These are phyloP conservation scores for Phalacrocorax brasilianus DNA, from an alignment of 2,113 vertebrate genomes.

Conservation along the genomic window DNA sequence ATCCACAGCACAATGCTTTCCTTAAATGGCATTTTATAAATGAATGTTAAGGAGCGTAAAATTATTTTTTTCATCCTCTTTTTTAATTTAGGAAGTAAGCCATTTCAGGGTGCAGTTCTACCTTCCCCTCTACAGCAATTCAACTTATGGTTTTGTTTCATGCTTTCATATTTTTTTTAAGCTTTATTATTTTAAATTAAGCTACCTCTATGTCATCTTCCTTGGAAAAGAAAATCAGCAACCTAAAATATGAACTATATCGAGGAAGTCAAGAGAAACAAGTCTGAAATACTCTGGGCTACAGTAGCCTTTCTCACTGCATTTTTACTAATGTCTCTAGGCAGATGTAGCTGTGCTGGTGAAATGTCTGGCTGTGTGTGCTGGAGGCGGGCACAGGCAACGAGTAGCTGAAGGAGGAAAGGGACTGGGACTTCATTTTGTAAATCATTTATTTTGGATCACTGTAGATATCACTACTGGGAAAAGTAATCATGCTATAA, in stretches of 20 bases:
- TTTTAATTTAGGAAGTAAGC: background rate
- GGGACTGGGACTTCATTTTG: background rate
- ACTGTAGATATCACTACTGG: background rate
- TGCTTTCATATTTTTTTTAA: background rate
- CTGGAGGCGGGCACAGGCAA: background rate
- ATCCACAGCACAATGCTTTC: background rate
- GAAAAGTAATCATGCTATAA: background rate
- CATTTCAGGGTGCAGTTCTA: background rate
- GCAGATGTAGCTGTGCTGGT: background rate
- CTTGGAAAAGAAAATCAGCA: background rate
- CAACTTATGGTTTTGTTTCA: background rate
- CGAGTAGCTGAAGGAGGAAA: background rate
- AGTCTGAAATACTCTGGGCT: background rate
- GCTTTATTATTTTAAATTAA: background rate
- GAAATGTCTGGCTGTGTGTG: background rate
- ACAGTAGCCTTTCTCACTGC: background rate
- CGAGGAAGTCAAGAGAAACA: background rate
- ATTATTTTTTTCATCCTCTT: background rate
- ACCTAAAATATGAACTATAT: background rate
- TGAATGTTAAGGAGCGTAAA: background rate
- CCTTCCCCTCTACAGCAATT: background rate
- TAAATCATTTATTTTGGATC: background rate
- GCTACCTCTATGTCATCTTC: background rate
- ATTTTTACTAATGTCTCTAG: background rate
- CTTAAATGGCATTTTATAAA: background rate